These are phyloP conservation scores for Mythimna ferrago DNA, from an alignment of 2,888 invertebrate species.

Conservation along the genomic window DNA sequence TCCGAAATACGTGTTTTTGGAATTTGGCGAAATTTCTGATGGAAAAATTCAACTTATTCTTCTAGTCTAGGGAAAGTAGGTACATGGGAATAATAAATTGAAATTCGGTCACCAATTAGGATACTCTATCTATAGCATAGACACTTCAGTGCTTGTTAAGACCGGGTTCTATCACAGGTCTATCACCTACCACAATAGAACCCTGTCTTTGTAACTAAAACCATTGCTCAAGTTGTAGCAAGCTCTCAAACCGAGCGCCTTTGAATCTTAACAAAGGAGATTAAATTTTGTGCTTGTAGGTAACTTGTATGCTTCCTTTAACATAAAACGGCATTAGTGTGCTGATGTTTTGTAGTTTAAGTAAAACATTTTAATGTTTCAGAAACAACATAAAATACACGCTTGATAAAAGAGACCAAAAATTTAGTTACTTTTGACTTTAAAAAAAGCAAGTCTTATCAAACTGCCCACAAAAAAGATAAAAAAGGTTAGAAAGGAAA, in stretches of 20 bases:
- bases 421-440: too few relatives aligned
- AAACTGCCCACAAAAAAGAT: too few relatives aligned
- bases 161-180: background rate
- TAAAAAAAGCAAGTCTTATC: too few relatives aligned
- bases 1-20: too few relatives aligned
- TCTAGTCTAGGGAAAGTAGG: too few relatives aligned
- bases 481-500: too few relatives aligned
- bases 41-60: too few relatives aligned
- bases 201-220: background rate
- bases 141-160: background rate
- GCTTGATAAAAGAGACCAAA: too few relatives aligned
- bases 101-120: background rate
- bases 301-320: background rate
- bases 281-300: conserved; percentile 5
- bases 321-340: background rate
- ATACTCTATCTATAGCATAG: background rate
- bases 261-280: background rate
- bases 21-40: too few relatives aligned
- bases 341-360: background rate
- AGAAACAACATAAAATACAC: background rate
- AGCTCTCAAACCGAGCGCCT: background rate
- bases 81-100: too few relatives aligned
- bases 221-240: background rate
- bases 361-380: background rate
- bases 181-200: too few relatives aligned